Base-by-base conservation (phyloP, 2,888 invertebrate genomes). In the Bursaphelenchus okinawaensis region DNA sequence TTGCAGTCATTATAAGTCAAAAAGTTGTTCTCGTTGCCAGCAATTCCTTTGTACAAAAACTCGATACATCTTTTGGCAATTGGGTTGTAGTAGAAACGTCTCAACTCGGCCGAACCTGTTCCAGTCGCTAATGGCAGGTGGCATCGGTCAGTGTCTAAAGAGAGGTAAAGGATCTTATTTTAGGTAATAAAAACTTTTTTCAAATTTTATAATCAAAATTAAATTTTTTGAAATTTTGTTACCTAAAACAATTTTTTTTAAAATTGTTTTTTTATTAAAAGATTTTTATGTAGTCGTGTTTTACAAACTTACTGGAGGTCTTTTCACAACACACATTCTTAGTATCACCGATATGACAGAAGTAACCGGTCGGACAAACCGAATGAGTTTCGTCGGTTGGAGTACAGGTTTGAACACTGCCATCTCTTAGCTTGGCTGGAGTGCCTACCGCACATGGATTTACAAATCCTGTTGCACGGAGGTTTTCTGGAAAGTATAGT, bases 11-110 rank as follows among this genome's bases (percentile, higher is more conserved):
- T 66, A 52, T 65, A 55, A 2, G 74, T 74, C 55, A 79, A 65
- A 68, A 77, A 81, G 62, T 80, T 79, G 71, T 81, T 81, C 67
- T 81, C 80, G 66, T 81, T 81, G 66, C 81, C 81, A 24, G 72
- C 73, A 31, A 70, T 74, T 40, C 80, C 80, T 28, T 72, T 71
- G 68, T 80, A 80, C 23, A 74, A 63, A 68, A 81, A 81, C 56
- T 81, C 79, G 9, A 72, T 73, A 58, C 81, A 81, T 55, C 73
- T 67, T 56, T 76, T 74, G 19, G 77, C 72, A 63, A 78, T 70
- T 4, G 76, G 75, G 63, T 81, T 78, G 74, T 78, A 81, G 70
- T 78, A 79, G 68, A 71, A 80, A 58, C 77, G 65, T 61, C 72
- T 75, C 28, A 81, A 67, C 9, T 71, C 65, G 23, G 74, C 72